A percentile compares a stretch with the other conserved stretches of the same genome.
These are phyloP conservation scores for Meteorus colon DNA, from an alignment of 2,888 invertebrate genomes.

Conservation along the genomic window DNA sequence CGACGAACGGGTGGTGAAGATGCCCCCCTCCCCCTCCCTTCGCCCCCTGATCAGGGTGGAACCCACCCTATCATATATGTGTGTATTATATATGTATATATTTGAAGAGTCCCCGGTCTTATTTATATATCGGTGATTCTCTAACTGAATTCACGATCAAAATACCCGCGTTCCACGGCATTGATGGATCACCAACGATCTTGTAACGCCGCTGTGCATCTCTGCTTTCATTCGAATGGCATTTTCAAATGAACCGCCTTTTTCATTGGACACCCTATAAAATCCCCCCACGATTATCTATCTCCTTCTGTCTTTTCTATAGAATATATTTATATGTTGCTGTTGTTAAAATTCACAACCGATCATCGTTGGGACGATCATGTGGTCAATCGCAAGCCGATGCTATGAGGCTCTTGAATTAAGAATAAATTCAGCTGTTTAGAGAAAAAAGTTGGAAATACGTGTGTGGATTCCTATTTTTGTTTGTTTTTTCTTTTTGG, in stretches of 20 bases:
- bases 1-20: constrained; percentile 19
- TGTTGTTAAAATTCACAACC: neutral
- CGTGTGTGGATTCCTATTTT: constrained; percentile 22
- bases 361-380: neutral
- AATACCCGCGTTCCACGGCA: constrained; percentile 69
- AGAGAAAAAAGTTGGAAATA: constrained; percentile 20
- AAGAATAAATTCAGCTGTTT: constrained; percentile 6
- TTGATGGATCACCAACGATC: constrained; percentile 66
- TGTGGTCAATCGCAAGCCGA: constrained; percentile 5
- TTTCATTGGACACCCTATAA: constrained; percentile 51
- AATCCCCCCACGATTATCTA: neutral
- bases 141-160: constrained; percentile 70
- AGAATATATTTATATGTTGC: neutral
- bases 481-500: no score
- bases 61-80: constrained; percentile 36
- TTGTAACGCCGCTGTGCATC: constrained; percentile 51
- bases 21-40: constrained; percentile 4
- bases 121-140: constrained; percentile 65
- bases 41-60: constrained; percentile 25
- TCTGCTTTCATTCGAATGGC: constrained; percentile 43
- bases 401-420: neutral
- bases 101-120: constrained; percentile 58
- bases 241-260: constrained; percentile 62
- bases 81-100: constrained; percentile 41
- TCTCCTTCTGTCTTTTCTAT: neutral